Conservation (phyloP, 1,140 invertebrate genomes). For the Conus ventricosus region DNA sequence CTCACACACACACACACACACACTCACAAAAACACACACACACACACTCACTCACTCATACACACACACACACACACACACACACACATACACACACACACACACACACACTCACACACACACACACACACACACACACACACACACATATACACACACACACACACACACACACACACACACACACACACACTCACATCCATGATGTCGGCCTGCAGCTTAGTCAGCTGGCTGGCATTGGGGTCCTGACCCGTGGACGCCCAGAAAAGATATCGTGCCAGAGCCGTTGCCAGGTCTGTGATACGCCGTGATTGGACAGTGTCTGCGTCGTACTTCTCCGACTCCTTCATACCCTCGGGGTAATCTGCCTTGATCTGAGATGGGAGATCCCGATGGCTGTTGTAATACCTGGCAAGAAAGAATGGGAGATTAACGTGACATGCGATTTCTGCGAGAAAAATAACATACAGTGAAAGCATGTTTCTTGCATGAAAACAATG, state of each 20-base stretch:
- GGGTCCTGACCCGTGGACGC: slow-evolving; percentile 52
- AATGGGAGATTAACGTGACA: slow-evolving; percentile 7
- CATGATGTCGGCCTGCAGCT: slow-evolving; percentile 41
- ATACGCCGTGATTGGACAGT: slow-evolving; percentile 54
- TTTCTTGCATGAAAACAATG: too few species aligned
- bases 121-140: not conserved
- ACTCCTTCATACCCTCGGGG: slow-evolving; percentile 22
- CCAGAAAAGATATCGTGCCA: slow-evolving; percentile 64
- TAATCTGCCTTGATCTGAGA: slow-evolving; percentile 49
- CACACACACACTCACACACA: slow-evolving; percentile 22
- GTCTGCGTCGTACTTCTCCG: slow-evolving; percentile 52
- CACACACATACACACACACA: slow-evolving; percentile 23
- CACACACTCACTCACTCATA: not conserved
- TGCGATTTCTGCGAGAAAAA: too few species aligned
- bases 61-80: slow-evolving; percentile 34
- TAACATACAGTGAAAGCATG: too few species aligned
- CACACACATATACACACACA: too few species aligned
- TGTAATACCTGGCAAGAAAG: slow-evolving; percentile 79
- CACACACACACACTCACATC: slow-evolving; percentile 38
- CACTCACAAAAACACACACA: too few species aligned
- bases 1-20: not conserved
- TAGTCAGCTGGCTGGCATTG: slow-evolving; percentile 32
- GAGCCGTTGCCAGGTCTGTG: slow-evolving; percentile 54
- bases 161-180: not conserved
- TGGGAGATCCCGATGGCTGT: slow-evolving; percentile 85